A percentile compares a stretch with the other conserved stretches of the same genome.
These are phyloP conservation scores for Catostylus mosaicus DNA, from an alignment of 30 jellyfish, hydroid and myxozoan genomes.

Conservation along the genomic window DNA sequence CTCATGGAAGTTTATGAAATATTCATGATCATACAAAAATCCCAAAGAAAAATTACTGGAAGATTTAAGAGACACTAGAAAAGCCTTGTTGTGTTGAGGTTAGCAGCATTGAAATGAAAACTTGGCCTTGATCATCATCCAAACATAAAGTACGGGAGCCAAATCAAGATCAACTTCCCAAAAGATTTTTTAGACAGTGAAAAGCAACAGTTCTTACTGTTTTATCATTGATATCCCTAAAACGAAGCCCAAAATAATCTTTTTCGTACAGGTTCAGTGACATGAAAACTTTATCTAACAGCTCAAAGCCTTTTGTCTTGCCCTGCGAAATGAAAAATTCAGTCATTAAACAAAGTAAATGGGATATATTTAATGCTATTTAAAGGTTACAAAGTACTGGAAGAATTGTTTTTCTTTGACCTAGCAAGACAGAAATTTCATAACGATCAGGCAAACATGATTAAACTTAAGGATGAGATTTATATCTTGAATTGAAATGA, in stretches of 20 bases:
- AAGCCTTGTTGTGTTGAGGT: too few species aligned
- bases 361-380: constrained; percentile 11
- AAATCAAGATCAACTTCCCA: too few species aligned
- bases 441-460: neutral
- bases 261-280: constrained; percentile 75
- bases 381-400: neutral
- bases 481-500: neutral
- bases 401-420: neutral
- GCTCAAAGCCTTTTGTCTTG: constrained; percentile 89
- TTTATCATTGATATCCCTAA: constrained; percentile 83
- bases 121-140: too few species aligned
- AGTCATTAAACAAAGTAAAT: neutral
- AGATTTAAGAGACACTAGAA: too few species aligned
- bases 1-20: neutral
- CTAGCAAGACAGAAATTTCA: constrained; percentile 1
- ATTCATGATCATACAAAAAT: neutral
- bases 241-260: constrained; percentile 93
- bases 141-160: too few species aligned
- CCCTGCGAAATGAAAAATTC: constrained; percentile 54
- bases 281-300: constrained; percentile 76
- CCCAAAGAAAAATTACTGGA: too few species aligned
- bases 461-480: neutral
- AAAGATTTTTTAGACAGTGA: too few species aligned
- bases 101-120: too few species aligned
- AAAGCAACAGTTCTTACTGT: constrained; percentile 50